These are phyloP conservation scores for Egretta garzetta DNA, from an alignment of 2,113 vertebrate genomes.

Conservation along the genomic window DNA sequence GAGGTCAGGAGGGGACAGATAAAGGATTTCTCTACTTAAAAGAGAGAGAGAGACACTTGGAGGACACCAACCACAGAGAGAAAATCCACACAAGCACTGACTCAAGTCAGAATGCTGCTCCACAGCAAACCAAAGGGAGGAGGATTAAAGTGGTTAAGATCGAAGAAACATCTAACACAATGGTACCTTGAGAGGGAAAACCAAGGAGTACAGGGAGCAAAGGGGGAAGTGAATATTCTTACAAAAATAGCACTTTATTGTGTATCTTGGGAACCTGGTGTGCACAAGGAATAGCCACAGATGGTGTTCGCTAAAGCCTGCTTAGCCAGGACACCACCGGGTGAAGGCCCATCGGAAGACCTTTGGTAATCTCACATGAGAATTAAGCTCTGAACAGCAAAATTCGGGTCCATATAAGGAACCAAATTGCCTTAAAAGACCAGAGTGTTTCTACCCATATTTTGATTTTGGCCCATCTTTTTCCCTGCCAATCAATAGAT, in stretches of 20 bases:
- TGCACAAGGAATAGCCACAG: neutral
- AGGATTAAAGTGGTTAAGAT: neutral
- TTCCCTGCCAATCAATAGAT: neutral
- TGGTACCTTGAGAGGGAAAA: neutral
- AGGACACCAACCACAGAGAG: neutral
- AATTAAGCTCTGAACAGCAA: neutral
- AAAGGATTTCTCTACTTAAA: slow-evolving; percentile 4
- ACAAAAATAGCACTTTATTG: neutral
- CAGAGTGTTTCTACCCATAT: neutral
- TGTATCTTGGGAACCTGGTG: neutral
- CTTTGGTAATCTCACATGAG: neutral
- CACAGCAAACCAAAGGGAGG: neutral
- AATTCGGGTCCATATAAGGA: neutral
- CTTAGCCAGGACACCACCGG: neutral
- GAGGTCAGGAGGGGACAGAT: slow-evolving; percentile 45
- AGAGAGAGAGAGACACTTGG: neutral
- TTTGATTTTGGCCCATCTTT: neutral
- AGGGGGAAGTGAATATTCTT: neutral
- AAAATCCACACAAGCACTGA: neutral
- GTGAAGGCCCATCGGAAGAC: neutral
- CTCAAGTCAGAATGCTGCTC: neutral
- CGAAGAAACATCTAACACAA: neutral
- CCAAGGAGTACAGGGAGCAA: neutral
- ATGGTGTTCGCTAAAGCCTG: slow-evolving; percentile 1
- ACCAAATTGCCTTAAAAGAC: neutral